Conservation (phyloP, 2,888 invertebrate species). For the Salpingus planirostris region DNA sequence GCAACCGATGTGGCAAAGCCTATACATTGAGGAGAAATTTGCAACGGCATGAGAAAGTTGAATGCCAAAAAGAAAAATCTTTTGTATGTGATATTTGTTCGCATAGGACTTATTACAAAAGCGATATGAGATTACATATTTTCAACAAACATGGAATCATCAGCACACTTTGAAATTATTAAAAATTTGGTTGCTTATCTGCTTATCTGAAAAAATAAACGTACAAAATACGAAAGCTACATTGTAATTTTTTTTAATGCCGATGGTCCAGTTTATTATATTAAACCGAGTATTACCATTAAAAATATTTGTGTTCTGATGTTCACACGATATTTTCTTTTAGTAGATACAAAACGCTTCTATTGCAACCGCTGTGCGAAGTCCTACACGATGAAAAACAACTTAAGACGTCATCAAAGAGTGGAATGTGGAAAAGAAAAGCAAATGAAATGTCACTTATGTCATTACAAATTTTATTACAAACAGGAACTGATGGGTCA, state of each 20-base stretch:
- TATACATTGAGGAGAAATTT: conserved; percentile 27
- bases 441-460: conserved; percentile 22
- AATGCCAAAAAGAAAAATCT: conserved; percentile 19
- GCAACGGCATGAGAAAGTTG: conserved; percentile 19
- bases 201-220: too few relatives aligned
- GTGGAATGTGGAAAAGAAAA: conserved; percentile 31
- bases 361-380: conserved; percentile 19
- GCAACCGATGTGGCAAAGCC: conserved; percentile 23
- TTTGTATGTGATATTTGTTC: conserved; percentile 12
- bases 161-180: too few relatives aligned
- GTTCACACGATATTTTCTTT: too few relatives aligned
- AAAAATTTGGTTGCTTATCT: too few relatives aligned
- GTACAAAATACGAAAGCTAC: too few relatives aligned
- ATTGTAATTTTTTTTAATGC: too few relatives aligned
- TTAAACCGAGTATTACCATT: too few relatives aligned
- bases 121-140: conserved; percentile 24
- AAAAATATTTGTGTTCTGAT: too few relatives aligned
- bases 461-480: conserved; percentile 26
- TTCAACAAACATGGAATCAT: conserved; percentile 20
- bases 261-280: too few relatives aligned
- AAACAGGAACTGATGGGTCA: conserved; percentile 27
- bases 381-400: conserved; percentile 22
- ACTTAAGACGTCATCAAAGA: conserved; percentile 23
- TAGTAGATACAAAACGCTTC: conserved; percentile 12
- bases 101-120: conserved; percentile 24